Conservation (phyloP, 2,888 invertebrate species). For the Orgyia antiqua region DNA sequence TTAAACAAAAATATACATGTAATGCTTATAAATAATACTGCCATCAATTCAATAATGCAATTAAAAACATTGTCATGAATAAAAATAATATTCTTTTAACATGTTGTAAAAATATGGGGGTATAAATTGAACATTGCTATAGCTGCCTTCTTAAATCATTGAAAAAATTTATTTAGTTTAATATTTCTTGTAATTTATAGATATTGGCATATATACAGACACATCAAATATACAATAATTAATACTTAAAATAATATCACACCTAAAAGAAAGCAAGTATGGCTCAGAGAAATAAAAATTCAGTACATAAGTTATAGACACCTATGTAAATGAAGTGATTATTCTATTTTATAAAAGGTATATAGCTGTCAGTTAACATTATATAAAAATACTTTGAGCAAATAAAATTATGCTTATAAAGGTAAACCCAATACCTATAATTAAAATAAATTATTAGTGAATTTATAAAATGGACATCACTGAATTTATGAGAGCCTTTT, state of each 20-base stretch:
- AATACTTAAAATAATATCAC: constrained; percentile 31
- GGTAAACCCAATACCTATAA: constrained; percentile 27
- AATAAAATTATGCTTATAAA: constrained; percentile 34
- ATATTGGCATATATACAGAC: too few relatives aligned
- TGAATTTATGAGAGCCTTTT: constrained; percentile 17
- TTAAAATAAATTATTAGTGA: constrained; percentile 16
- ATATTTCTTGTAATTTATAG: too few relatives aligned
- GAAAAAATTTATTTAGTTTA: background rate
- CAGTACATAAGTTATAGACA: constrained; percentile 3
- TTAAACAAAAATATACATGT: constrained; percentile 66
- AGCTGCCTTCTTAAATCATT: constrained; percentile 25
- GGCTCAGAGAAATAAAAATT: constrained; percentile 19
- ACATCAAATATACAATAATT: constrained; percentile 12
- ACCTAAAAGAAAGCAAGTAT: constrained; percentile 31
- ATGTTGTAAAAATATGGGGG: background rate
- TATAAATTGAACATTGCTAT: too few relatives aligned
- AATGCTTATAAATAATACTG: constrained; percentile 73
- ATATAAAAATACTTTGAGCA: constrained; percentile 32
- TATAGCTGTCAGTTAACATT: constrained; percentile 18
- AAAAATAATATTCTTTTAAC: background rate
- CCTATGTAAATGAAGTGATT: constrained; percentile 1
- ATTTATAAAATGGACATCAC: constrained; percentile 15
- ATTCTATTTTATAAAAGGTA: constrained; percentile 15
- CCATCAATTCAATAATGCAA: constrained; percentile 37
- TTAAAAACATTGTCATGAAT: constrained; percentile 22